These are phyloP conservation scores for Sarotherodon lohbergeri DNA, from an alignment of 2,113 vertebrate genomes.

Conservation along the genomic window DNA sequence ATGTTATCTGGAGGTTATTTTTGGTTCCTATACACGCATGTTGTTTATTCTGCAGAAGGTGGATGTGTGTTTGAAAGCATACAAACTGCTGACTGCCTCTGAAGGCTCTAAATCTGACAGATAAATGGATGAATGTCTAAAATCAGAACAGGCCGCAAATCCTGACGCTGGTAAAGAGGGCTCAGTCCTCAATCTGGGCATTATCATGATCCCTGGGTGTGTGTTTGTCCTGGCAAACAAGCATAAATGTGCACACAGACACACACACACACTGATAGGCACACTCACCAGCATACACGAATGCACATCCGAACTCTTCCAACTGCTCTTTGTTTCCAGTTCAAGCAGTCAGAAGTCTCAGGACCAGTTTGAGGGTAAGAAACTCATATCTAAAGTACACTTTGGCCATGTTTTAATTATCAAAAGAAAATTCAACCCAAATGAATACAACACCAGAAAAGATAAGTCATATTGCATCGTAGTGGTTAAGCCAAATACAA, in stretches of 20 bases:
- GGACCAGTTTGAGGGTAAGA: neutral
- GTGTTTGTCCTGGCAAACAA: neutral
- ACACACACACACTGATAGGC: neutral
- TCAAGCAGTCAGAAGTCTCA: neutral
- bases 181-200: slow-evolving; percentile 42
- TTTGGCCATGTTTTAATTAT: neutral
- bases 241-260: neutral
- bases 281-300: neutral
- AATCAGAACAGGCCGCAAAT: slow-evolving; percentile 53
- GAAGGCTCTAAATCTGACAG: slow-evolving; percentile 33
- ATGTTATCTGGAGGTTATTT: accelerated
- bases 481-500: neutral
- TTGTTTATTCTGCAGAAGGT: neutral
- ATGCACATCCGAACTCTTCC: neutral
- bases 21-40: neutral
- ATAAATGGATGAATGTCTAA: slow-evolving; percentile 41
- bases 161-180: slow-evolving; percentile 39
- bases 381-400: accelerated
- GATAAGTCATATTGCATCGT: neutral
- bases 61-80: neutral
- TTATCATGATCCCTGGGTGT: slow-evolving; percentile 40
- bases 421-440: neutral
- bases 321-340: neutral
- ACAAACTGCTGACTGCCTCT: neutral
- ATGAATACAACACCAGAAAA: neutral